phyloP scores from a whole-genome alignment of 2,888 invertebrate genomes.

The Sympetrum striolatum region DNA sequence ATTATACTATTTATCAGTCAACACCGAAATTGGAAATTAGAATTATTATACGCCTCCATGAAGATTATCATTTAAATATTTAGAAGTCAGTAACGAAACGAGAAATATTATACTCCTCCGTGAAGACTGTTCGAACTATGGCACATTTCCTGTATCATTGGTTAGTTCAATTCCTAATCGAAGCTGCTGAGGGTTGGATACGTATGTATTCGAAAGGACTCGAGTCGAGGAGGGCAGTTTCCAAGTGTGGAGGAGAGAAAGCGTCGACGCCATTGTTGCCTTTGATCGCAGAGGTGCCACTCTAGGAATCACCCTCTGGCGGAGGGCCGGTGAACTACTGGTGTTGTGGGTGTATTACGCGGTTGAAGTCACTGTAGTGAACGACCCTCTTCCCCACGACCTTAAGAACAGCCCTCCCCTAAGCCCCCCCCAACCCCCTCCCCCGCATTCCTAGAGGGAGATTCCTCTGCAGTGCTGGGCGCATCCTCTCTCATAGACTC shows the following conservation, averaged over 20 bases:
- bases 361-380: not conserved
- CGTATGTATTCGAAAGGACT: too few relatives aligned
- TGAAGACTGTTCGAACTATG: too few relatives aligned
- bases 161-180: too few relatives aligned
- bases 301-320: not conserved
- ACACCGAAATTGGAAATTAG: too few relatives aligned
- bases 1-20: too few relatives aligned
- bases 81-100: too few relatives aligned
- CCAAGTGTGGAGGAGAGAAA: not conserved
- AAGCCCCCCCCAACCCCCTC: not conserved
- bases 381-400: slow-evolving; percentile 11
- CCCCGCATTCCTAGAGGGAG: not conserved
- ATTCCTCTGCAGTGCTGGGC: not conserved
- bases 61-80: too few relatives aligned
- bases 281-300: not conserved
- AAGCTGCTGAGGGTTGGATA: too few relatives aligned
- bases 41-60: too few relatives aligned
- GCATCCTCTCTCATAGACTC: not conserved
- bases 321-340: not conserved
- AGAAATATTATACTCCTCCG: too few relatives aligned
- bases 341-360: not conserved
- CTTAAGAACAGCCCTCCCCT: not conserved
- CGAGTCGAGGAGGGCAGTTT: too few relatives aligned
- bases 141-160: too few relatives aligned
- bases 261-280: not conserved